Evolutionary conservation across 2,113 vertebrate genomes (phyloP).

Genomic region (Octodon degus): DNA sequence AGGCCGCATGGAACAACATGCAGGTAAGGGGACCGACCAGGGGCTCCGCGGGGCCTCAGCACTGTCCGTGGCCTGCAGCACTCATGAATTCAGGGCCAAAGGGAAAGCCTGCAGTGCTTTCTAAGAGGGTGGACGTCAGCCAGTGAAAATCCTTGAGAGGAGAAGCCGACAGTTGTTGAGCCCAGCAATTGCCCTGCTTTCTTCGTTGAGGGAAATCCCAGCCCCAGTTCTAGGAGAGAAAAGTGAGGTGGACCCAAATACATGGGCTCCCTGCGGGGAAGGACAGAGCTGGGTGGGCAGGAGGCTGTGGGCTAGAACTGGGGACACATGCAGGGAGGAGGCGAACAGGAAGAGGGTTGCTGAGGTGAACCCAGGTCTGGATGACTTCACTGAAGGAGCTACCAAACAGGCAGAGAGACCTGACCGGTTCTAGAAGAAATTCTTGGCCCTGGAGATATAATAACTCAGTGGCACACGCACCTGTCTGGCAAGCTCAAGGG

Average conservation of each 20-base stretch:
- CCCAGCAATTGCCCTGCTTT: not conserved
- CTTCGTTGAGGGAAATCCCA: not conserved
- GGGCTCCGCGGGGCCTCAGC: not conserved
- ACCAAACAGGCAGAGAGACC: not conserved
- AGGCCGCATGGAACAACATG: constrained; percentile 92
- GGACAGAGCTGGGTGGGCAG: not conserved
- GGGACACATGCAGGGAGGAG: not conserved
- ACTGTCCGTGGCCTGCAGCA: rapidly evolving
- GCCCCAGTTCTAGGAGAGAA: too few species aligned
- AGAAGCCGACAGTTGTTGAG: not conserved
- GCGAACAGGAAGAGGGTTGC: not conserved
- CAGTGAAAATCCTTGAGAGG: not conserved
- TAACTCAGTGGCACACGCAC: too few species aligned
- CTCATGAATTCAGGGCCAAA: not conserved
- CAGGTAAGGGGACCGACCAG: constrained; percentile 87
- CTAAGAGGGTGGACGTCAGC: not conserved
- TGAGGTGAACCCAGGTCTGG: not conserved
- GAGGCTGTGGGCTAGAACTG: too few species aligned
- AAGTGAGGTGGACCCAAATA: not conserved
- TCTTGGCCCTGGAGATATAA: too few species aligned
- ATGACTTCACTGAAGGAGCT: not conserved
- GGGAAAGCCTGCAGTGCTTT: not conserved
- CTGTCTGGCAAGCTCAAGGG: too few species aligned
- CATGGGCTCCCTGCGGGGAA: too few species aligned
- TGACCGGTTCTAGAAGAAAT: too few species aligned